These are phyloP conservation scores for Babylonia areolata DNA, from an alignment of 1,140 invertebrate species.

Conservation along the genomic window DNA sequence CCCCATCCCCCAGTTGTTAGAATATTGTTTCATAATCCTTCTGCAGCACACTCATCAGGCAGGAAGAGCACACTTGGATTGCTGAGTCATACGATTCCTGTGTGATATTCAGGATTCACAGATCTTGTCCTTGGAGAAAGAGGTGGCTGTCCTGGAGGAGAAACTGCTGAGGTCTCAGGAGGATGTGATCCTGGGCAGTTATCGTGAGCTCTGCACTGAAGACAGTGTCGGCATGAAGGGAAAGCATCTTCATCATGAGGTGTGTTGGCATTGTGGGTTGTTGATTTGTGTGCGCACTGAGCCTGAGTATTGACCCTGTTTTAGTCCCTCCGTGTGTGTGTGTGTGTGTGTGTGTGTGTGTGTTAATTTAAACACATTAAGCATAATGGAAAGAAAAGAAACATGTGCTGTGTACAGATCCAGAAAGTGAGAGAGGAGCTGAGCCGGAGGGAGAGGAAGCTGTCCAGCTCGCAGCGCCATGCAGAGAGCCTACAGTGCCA, in stretches of 20 bases:
- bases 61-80: too few species aligned
- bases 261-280: too few species aligned
- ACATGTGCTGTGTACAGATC: not conserved
- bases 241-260: not conserved
- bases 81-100: too few species aligned
- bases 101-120: not conserved
- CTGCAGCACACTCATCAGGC: too few species aligned
- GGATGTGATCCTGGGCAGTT: not conserved
- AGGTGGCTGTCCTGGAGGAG: not conserved
- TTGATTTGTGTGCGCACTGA: too few species aligned
- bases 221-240: not conserved
- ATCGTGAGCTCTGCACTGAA: not conserved
- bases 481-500: not conserved
- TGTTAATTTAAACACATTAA: too few species aligned
- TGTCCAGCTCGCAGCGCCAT: not conserved
- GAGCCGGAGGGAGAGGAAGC: not conserved
- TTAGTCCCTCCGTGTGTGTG: too few species aligned
- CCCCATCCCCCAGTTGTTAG: too few species aligned
- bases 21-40: too few species aligned
- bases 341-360: too few species aligned
- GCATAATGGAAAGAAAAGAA: too few species aligned
- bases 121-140: constrained; percentile 6
- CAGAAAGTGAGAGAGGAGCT: not conserved
- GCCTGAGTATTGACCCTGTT: too few species aligned
- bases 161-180: not conserved